Evolutionary conservation across 2,888 invertebrate species (phyloP).

Genomic region (Drosophila testacea): DNA sequence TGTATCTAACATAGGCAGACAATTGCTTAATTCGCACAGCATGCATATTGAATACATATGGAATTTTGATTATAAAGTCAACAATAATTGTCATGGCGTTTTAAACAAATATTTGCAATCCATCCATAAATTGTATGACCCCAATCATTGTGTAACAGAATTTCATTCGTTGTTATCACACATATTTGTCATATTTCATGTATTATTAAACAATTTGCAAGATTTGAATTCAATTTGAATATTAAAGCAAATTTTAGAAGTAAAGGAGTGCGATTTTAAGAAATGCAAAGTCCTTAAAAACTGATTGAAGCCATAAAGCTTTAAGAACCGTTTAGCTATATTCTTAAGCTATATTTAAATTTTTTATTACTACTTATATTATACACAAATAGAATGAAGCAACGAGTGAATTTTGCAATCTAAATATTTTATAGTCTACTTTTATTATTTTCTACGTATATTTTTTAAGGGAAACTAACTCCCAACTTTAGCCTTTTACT

Average conservation of each 20-base stretch:
- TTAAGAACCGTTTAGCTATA: background rate
- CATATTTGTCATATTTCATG: background rate
- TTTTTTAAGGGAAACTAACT: background rate
- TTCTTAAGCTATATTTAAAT: background rate
- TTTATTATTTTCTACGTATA: background rate
- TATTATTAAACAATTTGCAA: slow-evolving; percentile 8
- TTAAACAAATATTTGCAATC: slow-evolving; percentile 54
- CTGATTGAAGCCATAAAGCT: too few relatives aligned
- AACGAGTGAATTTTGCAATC: background rate
- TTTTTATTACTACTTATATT: background rate
- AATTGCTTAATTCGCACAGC: slow-evolving; percentile 51
- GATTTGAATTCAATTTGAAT: background rate
- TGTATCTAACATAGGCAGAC: slow-evolving; percentile 31
- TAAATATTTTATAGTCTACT: background rate
- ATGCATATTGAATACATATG: slow-evolving; percentile 32
- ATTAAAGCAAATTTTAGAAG: background rate
- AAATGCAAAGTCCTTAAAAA: background rate
- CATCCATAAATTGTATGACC: slow-evolving; percentile 42
- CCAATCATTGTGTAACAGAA: slow-evolving; percentile 19
- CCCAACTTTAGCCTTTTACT: too few relatives aligned
- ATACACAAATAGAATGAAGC: background rate
- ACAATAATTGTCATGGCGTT: slow-evolving; percentile 54
- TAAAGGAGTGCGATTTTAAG: background rate
- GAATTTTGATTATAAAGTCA: slow-evolving; percentile 51
- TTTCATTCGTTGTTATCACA: slow-evolving; percentile 15